phyloP scores from a whole-genome alignment of 2,888 invertebrate species.

The Mayetiola destructor region DNA sequence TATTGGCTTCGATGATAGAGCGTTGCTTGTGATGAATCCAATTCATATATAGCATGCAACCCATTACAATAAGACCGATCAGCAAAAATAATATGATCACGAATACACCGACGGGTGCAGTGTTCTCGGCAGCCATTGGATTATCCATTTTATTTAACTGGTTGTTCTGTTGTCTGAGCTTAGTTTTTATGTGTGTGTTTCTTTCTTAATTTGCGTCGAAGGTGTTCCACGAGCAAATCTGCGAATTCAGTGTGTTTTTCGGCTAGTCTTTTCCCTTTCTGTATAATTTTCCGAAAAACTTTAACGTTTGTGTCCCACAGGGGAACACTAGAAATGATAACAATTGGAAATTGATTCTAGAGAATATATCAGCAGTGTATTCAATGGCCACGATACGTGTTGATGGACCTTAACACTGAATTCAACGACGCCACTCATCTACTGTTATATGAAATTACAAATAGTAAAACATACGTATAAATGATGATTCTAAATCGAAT shows the following conservation, averaged over 20 bases:
- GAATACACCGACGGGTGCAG: not conserved
- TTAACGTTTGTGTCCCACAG: not conserved
- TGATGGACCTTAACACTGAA: not conserved
- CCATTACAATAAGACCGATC: not conserved
- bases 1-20: not conserved
- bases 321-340: not conserved
- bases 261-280: not conserved
- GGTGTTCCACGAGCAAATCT: too few species aligned
- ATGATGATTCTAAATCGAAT: not conserved
- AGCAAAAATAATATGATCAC: conserved; percentile 4
- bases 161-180: not conserved
- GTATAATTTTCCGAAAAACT: not conserved
- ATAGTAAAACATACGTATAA: too few species aligned
- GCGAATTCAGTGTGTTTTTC: not conserved
- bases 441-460: not conserved
- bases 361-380: not conserved
- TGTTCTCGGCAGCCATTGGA: too few species aligned
- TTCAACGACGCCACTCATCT: not conserved
- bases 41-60: conserved; percentile 1
- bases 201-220: too few species aligned
- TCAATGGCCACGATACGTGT: conserved; percentile 2
- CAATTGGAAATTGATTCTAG: not conserved
- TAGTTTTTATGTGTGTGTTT: not conserved
- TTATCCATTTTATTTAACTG: not conserved
- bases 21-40: conserved; percentile 3